These are phyloP conservation scores for Apaloderma vittatum DNA, from an alignment of 2,113 vertebrate genomes.

Conservation along the genomic window DNA sequence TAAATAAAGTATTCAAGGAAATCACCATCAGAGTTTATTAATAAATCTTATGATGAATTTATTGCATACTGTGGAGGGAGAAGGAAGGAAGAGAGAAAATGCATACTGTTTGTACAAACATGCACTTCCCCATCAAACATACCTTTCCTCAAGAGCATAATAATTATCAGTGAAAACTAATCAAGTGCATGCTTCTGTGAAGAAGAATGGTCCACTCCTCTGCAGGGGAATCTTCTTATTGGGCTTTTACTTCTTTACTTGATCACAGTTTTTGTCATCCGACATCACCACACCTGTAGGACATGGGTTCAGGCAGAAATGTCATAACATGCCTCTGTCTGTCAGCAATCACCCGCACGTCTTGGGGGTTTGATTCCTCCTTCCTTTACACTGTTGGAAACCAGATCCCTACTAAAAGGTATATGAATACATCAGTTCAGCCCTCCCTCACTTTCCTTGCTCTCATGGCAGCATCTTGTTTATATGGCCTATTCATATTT, in stretches of 20 bases:
- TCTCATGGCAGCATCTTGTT: background rate
- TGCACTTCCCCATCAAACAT: background rate
- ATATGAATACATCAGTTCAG: background rate
- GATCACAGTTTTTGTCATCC: background rate
- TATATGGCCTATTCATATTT: background rate
- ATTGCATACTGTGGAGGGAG: background rate
- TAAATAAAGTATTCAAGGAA: constrained; percentile 23
- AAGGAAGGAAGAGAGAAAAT: background rate
- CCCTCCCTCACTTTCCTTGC: background rate
- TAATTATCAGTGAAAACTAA: background rate
- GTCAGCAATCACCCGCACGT: background rate
- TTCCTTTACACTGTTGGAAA: background rate
- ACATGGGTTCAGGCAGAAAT: background rate
- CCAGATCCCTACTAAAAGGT: background rate
- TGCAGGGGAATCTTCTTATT: background rate
- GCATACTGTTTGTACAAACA: background rate
- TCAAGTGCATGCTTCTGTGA: background rate
- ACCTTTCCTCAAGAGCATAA: background rate
- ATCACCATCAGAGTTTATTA: background rate
- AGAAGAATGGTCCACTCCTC: background rate
- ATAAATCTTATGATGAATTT: constrained; percentile 8
- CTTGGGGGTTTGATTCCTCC: background rate
- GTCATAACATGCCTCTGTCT: background rate
- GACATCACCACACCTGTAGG: background rate
- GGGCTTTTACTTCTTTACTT: background rate